phyloP scores from a whole-genome alignment of 2,113 vertebrate species.

The Riparia riparia region DNA sequence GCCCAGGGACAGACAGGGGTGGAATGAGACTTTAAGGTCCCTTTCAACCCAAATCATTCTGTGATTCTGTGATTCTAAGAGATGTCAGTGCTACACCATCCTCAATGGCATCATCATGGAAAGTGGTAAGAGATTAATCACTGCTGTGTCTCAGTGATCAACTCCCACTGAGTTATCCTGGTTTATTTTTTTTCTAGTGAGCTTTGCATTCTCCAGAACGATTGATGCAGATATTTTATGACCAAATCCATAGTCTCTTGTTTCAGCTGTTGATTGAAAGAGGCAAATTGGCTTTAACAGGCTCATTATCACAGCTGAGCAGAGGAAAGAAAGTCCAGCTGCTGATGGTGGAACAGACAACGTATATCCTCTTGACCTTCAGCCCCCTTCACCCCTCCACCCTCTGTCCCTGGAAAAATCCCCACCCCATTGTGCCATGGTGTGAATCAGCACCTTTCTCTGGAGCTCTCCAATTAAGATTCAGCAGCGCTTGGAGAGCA shows the following conservation, averaged over 20 bases:
- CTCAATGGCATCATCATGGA: not conserved
- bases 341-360: not conserved
- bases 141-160: not conserved
- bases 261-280: not conserved
- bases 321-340: not conserved
- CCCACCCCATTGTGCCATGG: not conserved
- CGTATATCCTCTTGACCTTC: slow-evolving; percentile 13
- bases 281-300: not conserved
- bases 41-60: not conserved
- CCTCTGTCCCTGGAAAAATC: not conserved
- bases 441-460: slow-evolving; percentile 61
- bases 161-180: not conserved
- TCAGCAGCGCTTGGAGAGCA: slow-evolving; percentile 28
- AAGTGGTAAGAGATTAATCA: not conserved
- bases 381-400: not conserved
- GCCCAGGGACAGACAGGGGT: no score
- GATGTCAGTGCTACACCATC: not conserved
- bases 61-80: not conserved
- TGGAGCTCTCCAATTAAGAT: slow-evolving; percentile 53
- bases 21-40: fast-evolving
- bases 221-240: not conserved
- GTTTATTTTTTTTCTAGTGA: not conserved
- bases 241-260: not conserved
- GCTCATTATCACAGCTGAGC: not conserved
- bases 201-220: not conserved